Evolutionary conservation across 1,140 invertebrate genomes (phyloP).

Genomic region (Procambarus clarkii): DNA sequence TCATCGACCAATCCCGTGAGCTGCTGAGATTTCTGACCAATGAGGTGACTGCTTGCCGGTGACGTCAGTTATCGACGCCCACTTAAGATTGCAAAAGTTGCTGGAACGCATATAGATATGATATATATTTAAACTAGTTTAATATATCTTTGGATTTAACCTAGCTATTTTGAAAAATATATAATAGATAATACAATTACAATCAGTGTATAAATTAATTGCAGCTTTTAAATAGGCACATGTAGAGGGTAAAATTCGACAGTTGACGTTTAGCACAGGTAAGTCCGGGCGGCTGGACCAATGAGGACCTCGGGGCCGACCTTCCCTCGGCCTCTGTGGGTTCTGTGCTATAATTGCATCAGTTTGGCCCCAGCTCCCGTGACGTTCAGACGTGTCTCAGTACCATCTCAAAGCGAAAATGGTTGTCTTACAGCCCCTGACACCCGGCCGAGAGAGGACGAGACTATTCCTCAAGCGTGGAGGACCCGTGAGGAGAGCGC

Average conservation of each 20-base stretch:
- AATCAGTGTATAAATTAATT: background rate
- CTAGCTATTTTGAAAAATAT: too few species aligned
- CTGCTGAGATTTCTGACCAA: background rate
- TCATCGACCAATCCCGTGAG: too few species aligned
- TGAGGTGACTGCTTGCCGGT: background rate
- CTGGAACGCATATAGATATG: background rate
- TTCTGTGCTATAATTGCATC: background rate
- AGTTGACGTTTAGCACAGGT: background rate
- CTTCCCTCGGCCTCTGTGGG: background rate
- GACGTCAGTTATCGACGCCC: background rate
- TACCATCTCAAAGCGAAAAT: background rate
- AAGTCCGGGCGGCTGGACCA: background rate
- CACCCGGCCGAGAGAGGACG: background rate
- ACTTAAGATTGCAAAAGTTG: background rate
- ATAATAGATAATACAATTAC: background rate
- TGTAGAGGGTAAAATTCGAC: background rate
- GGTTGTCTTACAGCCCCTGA: constrained; percentile 41
- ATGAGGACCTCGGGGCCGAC: background rate
- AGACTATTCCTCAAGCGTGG: constrained; percentile 38
- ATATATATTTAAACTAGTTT: background rate
- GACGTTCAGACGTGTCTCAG: background rate
- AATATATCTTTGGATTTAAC: background rate
- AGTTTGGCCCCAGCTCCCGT: background rate
- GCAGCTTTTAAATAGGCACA: background rate
- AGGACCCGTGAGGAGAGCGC: constrained; percentile 10